Percentiles rank a stretch among this genome's conserved stretches.
phyloP scores from a whole-genome alignment of 2,888 invertebrate species.

The Eustalomyia histrio region DNA sequence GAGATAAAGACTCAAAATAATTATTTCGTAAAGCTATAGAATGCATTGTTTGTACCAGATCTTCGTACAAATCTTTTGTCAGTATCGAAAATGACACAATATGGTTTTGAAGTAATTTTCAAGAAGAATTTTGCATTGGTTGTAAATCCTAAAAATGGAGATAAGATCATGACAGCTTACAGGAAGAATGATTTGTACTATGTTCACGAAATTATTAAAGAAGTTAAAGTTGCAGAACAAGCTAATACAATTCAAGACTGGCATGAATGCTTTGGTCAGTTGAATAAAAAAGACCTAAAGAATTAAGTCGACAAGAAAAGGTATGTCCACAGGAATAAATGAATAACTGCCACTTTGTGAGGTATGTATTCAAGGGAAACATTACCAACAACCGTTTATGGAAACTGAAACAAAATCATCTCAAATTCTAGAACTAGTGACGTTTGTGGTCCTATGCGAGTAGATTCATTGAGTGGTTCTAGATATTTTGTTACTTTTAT shows the following conservation, averaged over 20 bases:
- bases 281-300: slow-evolving; percentile 17
- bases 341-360: slow-evolving; percentile 9
- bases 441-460: slow-evolving; percentile 30
- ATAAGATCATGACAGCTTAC: not conserved
- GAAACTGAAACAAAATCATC: slow-evolving; percentile 15
- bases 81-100: slow-evolving; percentile 30
- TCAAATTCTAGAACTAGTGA: slow-evolving; percentile 25
- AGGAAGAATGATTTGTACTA: slow-evolving; percentile 5
- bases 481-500: slow-evolving; percentile 31
- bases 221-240: not conserved
- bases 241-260: slow-evolving; percentile 1
- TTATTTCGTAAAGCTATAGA: not conserved
- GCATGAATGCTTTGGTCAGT: slow-evolving; percentile 21
- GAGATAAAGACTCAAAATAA: not conserved
- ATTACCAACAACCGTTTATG: slow-evolving; percentile 12
- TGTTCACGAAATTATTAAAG: not conserved
- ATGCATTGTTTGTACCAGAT: slow-evolving; percentile 29
- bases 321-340: slow-evolving; percentile 6
- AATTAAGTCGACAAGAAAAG: not conserved
- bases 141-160: slow-evolving; percentile 8
- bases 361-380: slow-evolving; percentile 26
- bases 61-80: slow-evolving; percentile 36
- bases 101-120: slow-evolving; percentile 25
- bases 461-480: slow-evolving; percentile 7
- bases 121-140: slow-evolving; percentile 15